These are phyloP conservation scores for Malthinus flaveolus DNA, from an alignment of 2,888 invertebrate genomes.

Conservation along the genomic window DNA sequence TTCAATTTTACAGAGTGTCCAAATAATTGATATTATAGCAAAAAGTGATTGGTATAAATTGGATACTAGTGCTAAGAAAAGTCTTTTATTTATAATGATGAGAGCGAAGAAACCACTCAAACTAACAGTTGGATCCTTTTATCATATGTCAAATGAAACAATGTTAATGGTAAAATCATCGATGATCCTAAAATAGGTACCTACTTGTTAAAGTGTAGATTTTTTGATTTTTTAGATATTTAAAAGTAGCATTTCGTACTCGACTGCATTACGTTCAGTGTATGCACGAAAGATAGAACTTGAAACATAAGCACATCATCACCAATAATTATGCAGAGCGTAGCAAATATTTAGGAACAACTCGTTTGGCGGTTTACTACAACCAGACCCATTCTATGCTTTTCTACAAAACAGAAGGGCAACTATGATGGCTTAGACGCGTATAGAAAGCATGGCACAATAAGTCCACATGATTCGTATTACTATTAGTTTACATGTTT, in stretches of 20 bases:
- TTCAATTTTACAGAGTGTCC: conserved; percentile 1
- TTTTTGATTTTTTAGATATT: neutral
- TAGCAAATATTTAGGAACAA: no score
- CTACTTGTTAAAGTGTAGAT: no score
- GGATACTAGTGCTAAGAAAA: conserved; percentile 30
- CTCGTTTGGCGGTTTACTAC: no score
- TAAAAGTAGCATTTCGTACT: neutral
- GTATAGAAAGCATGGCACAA: no score
- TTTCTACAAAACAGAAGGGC: no score
- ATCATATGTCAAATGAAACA: conserved; percentile 38
- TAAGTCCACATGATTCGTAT: no score
- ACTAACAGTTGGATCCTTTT: conserved; percentile 38
- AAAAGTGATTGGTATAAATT: conserved; percentile 37
- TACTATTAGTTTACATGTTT: no score
- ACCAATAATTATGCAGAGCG: no score
- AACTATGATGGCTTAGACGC: no score
- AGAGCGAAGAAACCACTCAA: conserved; percentile 38
- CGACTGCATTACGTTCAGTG: neutral
- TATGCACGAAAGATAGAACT: no score
- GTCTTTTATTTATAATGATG: conserved; percentile 33
- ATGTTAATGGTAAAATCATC: neutral
- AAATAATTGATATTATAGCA: conserved; percentile 28
- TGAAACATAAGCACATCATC: no score
- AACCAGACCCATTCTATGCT: no score
- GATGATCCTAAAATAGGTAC: neutral